Evolutionary conservation across 2,113 vertebrate species (phyloP), one percentile per base, ranked within the genome.

Genomic region (Acrocephalus kingi): DNA sequence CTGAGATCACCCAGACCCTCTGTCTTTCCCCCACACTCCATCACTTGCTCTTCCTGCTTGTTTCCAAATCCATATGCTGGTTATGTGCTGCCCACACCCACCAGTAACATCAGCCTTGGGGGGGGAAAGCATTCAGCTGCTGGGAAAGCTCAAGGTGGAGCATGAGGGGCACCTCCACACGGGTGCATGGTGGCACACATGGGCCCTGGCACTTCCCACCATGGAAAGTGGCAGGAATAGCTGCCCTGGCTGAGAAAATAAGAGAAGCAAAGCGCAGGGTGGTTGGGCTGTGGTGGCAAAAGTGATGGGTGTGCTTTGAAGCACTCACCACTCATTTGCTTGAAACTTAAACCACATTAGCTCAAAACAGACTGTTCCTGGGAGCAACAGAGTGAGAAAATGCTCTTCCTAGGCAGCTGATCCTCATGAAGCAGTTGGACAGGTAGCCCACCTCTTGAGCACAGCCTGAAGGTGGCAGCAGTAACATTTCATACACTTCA

Each of bases 401-500:
- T 2, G 30, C 49, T 74, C 55, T 56, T 73, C 58, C 45, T 8
- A 27, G 28, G 75, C 4, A 1, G 45, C 43, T 39, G 37, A 84
- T 43, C 54, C 59, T 84, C 67, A 15, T 10, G 1, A 9, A 73
- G 84, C 6, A 2, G 31, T 5, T 8, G 16, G 56, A 64, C 18
- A 11, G 80, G 35, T 52, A 84, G 51, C 41, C 75, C 30, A 15
- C 5, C 89, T 84, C 95, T 84, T 56, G 37, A 46, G 74, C 93
- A 89, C 79, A 94, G 79, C 88, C 96, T 96, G 96, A 97, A 97
- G 96, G 94, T 97, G 97, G 96, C 97, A 97, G 97, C 95, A 97
- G 87, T 54, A 96, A 96, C 97, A 97, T 96, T 96, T 91, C 84
- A 52, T 91, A 94, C 90, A 94, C 73, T 84, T 81, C 92, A 74